phyloP scores from a whole-genome alignment of 1,140 invertebrate species.

The Zaprionus kolodkinae region DNA sequence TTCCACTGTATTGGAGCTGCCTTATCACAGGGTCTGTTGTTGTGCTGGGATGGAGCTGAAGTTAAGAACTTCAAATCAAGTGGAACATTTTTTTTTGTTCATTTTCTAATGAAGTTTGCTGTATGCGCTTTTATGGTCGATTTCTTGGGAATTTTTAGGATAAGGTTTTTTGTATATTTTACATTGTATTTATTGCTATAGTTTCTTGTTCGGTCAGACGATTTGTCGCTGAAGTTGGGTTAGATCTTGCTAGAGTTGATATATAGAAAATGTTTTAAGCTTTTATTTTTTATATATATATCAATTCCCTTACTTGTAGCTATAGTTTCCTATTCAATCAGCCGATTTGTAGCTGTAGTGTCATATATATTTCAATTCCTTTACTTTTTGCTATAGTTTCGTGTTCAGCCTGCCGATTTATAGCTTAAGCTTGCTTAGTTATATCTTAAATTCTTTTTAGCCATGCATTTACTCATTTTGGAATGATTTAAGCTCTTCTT shows the following conservation, averaged over 20 bases:
- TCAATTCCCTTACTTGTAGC: no score
- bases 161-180: no score
- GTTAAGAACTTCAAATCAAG: slow-evolving; percentile 2
- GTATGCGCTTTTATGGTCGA: neutral
- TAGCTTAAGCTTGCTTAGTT: neutral
- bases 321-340: neutral
- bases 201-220: neutral
- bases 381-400: neutral
- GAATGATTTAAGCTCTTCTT: no score
- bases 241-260: no score
- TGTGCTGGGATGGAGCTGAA: neutral
- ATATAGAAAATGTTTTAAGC: no score
- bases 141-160: neutral
- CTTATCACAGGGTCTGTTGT: neutral
- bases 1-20: slow-evolving; percentile 4
- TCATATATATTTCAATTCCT: neutral
- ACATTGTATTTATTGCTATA: neutral
- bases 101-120: slow-evolving; percentile 1
- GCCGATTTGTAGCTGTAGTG: neutral
- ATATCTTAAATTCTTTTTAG: neutral
- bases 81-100: neutral
- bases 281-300: no score
- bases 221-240: neutral
- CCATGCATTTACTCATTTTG: neutral
- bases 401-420: neutral